Conservation (phyloP, 2,113 vertebrate genomes). For the Hemiscyllium ocellatum region DNA sequence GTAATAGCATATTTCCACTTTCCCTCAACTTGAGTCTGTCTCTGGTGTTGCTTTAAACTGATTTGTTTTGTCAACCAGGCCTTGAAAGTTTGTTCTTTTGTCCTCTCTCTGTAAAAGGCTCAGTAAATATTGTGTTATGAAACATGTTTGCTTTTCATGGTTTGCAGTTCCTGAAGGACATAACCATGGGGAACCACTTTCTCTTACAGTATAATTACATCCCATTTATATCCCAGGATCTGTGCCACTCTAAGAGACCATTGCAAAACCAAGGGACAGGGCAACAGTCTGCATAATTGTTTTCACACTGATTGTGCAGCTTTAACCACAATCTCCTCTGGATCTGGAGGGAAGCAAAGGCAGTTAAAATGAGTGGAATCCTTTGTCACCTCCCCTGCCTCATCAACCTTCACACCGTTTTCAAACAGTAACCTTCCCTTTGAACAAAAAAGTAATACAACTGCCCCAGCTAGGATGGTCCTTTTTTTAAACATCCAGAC, state of each 20-base stretch:
- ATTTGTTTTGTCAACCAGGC: neutral
- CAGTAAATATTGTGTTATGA: neutral
- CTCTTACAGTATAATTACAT: neutral
- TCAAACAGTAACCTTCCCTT: neutral
- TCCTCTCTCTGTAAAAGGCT: neutral
- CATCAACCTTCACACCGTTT: neutral
- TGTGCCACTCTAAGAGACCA: neutral
- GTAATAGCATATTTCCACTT: neutral
- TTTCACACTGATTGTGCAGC: neutral
- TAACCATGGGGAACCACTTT: neutral
- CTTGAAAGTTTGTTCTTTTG: neutral
- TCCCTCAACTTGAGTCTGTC: neutral
- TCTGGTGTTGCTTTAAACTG: neutral
- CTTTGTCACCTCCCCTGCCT: neutral
- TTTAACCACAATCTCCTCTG: neutral
- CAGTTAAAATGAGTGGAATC: neutral
- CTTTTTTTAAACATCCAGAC: neutral
- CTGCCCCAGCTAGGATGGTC: neutral
- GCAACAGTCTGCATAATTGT: neutral
- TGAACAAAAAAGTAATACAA: neutral
- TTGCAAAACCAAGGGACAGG: neutral
- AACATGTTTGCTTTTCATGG: neutral
- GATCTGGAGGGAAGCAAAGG: neutral
- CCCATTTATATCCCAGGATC: neutral
- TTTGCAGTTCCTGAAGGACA: neutral